Base-by-base conservation (phyloP, 2,797 vertebrate genomes). In the Hoplostethus atlanticus region DNA sequence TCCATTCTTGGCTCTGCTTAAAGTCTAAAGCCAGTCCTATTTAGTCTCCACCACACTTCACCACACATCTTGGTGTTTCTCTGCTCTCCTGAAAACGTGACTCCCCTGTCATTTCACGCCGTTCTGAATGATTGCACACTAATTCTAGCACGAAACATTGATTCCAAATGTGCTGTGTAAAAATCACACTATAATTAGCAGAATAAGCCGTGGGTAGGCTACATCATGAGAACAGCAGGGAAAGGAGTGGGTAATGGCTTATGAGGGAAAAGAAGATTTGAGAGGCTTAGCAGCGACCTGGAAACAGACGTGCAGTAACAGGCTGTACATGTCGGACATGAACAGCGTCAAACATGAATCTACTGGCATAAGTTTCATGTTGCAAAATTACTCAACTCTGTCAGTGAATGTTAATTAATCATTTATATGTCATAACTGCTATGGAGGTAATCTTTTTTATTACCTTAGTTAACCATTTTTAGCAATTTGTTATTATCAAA, bases 281-380 rank as follows among this genome's bases (percentile, higher is more conserved):
- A 77, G 66, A 28, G 84, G 91, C 90, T 94, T 94, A 94, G 76
- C 78, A 9, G 56, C 91, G 91, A 92, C 93, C 93, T 93, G 82
- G 67, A 92, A 92, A 92, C 71, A 79, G 79, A 79, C 84, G 64
- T 90, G 76, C 74, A 81, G 68, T 77, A 76, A 81, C 73, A 83
- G 83, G 64, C 72, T 57, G 28, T 42, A 57, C 9, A 47, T 44
- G 68, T 79, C 28, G 28, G 3, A 28, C 28, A 28, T 28, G 28
- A 68, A 46, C 64, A 75, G 78, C 44, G 65, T 87, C 86, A 87
- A 85, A 87, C 79, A 42, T 83, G 69, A 83, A 74, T 71, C 58
- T 77, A 38, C 56, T 28, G 57, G 42, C 46, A 70, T 57, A 54
- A 31, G 52, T 51, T 7, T 42, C 46, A 53, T 36, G 47, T 0